These are phyloP conservation scores for Pterostichus niger DNA, from an alignment of 2,888 invertebrate species.

Conservation along the genomic window DNA sequence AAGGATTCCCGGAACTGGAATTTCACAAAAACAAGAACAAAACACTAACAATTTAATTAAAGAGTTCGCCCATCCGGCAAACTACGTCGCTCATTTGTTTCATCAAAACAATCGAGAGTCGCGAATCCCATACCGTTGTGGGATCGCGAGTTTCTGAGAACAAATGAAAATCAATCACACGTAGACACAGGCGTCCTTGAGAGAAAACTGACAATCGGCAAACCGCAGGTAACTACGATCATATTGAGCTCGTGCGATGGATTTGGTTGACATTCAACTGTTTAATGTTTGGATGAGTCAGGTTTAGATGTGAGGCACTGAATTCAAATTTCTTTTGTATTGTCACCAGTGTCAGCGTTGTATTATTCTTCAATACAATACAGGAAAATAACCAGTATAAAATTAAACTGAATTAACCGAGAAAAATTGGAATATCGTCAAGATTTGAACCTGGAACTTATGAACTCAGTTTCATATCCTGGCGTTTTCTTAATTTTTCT, in stretches of 20 bases:
- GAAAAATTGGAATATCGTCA: no score
- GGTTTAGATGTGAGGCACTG: background rate
- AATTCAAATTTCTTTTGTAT: conserved; percentile 20
- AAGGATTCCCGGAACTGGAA: conserved; percentile 42
- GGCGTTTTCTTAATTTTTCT: no score
- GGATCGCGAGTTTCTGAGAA: conserved; percentile 35
- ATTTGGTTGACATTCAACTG: conserved; percentile 39
- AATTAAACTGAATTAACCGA: background rate
- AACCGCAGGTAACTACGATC: conserved; percentile 24
- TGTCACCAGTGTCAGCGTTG: background rate
- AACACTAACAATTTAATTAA: conserved; percentile 54
- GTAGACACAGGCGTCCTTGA: conserved; percentile 40
- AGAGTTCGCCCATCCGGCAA: conserved; percentile 50
- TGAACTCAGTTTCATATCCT: no score
- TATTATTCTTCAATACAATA: background rate
- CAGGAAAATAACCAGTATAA: background rate
- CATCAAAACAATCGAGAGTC: conserved; percentile 35
- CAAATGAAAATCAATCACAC: conserved; percentile 53
- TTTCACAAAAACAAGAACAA: conserved; percentile 50
- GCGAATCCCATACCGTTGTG: background rate
- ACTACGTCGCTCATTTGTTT: conserved; percentile 50
- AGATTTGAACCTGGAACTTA: no score
- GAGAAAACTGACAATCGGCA: conserved; percentile 19
- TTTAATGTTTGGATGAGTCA: conserved; percentile 51
- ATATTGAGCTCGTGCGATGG: conserved; percentile 17